Evolutionary conservation across 2,888 invertebrate species (phyloP).

Genomic region (Chesias legatella): DNA sequence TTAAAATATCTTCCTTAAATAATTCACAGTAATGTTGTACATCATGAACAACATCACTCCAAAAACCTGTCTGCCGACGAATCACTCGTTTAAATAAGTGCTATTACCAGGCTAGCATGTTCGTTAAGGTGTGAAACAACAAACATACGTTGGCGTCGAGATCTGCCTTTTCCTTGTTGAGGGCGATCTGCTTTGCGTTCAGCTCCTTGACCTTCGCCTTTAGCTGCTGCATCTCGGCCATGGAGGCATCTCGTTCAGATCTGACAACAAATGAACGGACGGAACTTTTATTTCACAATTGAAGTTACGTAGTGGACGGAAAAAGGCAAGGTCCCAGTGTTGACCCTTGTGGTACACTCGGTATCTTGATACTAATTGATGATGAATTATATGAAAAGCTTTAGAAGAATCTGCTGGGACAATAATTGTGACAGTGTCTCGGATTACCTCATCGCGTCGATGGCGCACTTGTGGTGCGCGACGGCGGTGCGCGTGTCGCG

Average conservation of each 20-base stretch:
- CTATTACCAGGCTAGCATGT: no score
- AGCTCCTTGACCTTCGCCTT: constrained; percentile 92
- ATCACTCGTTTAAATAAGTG: no score
- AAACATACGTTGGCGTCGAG: constrained; percentile 85
- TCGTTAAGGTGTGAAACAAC: no score
- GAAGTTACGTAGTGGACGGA: background rate
- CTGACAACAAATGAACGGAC: constrained; percentile 34
- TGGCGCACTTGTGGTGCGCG: constrained; percentile 95
- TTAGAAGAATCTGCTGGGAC: no score
- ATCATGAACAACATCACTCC: no score
- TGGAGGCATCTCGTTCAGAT: constrained; percentile 93
- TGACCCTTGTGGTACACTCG: no score
- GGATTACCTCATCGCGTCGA: constrained; percentile 92
- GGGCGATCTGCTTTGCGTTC: constrained; percentile 87
- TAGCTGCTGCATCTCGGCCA: constrained; percentile 91
- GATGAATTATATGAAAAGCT: no score
- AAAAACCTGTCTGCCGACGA: no score
- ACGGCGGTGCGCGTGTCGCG: constrained; percentile 85
- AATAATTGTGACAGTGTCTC: constrained; percentile 81
- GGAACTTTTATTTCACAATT: no score
- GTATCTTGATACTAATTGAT: no score
- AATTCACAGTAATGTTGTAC: no score
- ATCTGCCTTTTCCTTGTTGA: constrained; percentile 91
- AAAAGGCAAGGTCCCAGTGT: background rate
- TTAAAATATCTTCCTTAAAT: no score